phyloP scores from a whole-genome alignment of 1,140 invertebrate species.

The Scaptomyza pallida region DNA sequence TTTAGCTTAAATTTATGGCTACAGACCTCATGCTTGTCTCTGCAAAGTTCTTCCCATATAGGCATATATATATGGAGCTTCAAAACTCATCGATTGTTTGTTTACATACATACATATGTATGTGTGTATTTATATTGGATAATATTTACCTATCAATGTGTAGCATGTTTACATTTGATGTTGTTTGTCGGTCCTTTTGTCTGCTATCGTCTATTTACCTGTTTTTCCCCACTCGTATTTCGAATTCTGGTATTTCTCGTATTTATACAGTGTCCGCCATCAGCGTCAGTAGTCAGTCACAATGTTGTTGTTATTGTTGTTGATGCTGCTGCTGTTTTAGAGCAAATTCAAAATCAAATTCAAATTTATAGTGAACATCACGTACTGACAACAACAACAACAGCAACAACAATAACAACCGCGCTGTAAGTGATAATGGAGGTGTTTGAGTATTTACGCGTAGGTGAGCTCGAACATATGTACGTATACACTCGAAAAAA shows the following conservation, averaged over 20 bases:
- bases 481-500: slow-evolving; percentile 1
- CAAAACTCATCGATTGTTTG: background rate
- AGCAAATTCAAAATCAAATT: slow-evolving; percentile 80
- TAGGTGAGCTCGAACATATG: slow-evolving; percentile 60
- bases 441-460: slow-evolving; percentile 74
- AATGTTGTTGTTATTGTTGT: slow-evolving; percentile 44
- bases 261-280: slow-evolving; percentile 69
- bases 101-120: background rate
- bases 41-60: background rate
- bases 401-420: slow-evolving; percentile 27
- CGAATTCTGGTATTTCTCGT: slow-evolving; percentile 10
- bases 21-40: too few relatives aligned
- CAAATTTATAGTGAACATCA: slow-evolving; percentile 80
- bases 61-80: slow-evolving; percentile 16
- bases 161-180: slow-evolving; percentile 56
- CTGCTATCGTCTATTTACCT: slow-evolving; percentile 37
- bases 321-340: slow-evolving; percentile 67
- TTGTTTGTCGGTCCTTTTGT: slow-evolving; percentile 34
- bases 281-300: slow-evolving; percentile 39
- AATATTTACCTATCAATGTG: slow-evolving; percentile 42
- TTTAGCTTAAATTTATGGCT: too few relatives aligned
- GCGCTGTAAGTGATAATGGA: slow-evolving; percentile 76
- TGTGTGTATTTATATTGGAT: background rate
- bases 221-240: slow-evolving; percentile 42
- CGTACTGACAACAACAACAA: slow-evolving; percentile 59